phyloP scores from a whole-genome alignment of 2,888 invertebrate species.

The Cerceris ruficornis region DNA sequence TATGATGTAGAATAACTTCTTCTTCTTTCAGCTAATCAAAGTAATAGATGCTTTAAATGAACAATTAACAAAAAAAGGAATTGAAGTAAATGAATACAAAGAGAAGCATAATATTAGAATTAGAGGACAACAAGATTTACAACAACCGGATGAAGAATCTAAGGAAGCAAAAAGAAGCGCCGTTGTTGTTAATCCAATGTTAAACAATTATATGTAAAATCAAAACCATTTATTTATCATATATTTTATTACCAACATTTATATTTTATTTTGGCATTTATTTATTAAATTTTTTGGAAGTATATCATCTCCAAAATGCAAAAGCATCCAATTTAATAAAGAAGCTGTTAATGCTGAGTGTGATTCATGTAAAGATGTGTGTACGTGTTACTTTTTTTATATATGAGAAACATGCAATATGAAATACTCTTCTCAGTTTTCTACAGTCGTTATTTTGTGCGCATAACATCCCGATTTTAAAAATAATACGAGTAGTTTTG shows the following conservation, averaged over 20 bases:
- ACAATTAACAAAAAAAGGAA: slow-evolving; percentile 92
- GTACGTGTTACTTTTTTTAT: slow-evolving; percentile 9
- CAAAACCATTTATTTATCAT: slow-evolving; percentile 26
- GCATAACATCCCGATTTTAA: neutral
- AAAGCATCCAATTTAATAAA: slow-evolving; percentile 29
- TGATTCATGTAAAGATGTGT: slow-evolving; percentile 27
- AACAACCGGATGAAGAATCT: slow-evolving; percentile 72
- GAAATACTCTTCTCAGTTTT: slow-evolving; percentile 11
- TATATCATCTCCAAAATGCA: slow-evolving; percentile 21
- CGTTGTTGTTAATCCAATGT: slow-evolving; percentile 74
- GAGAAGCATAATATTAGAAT: slow-evolving; percentile 94
- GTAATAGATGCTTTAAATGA: slow-evolving; percentile 91
- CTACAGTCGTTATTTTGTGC: neutral
- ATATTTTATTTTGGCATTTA: slow-evolving; percentile 31
- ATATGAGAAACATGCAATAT: slow-evolving; percentile 8
- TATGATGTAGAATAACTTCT: neutral
- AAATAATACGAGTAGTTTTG: neutral
- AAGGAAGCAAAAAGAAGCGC: slow-evolving; percentile 76
- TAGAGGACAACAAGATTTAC: slow-evolving; percentile 86
- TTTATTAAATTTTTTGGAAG: slow-evolving; percentile 44
- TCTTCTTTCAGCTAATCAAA: slow-evolving; percentile 86
- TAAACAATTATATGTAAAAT: slow-evolving; percentile 49
- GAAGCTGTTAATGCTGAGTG: neutral
- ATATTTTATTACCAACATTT: slow-evolving; percentile 24
- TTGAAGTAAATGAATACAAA: slow-evolving; percentile 95